Base-by-base conservation (phyloP, 2,888 invertebrate genomes). In the Abrostola tripartita region DNA sequence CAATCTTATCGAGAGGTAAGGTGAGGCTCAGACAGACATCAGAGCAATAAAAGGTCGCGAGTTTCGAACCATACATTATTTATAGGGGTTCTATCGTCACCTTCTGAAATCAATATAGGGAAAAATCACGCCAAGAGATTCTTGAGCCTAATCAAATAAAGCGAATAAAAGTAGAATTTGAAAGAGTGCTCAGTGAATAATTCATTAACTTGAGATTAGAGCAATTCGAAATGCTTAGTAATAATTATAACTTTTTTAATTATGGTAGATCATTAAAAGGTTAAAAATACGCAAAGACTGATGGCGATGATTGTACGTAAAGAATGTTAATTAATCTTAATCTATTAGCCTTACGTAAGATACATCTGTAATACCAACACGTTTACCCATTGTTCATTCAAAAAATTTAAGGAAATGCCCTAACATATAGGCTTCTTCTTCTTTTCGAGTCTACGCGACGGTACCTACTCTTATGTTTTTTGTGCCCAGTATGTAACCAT, bases 111-210 rank as follows among this genome's bases (percentile, higher is more conserved):
- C 85, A 84, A 86, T 85, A 85, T 78, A 71, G 80, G 71, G 78
- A 83, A 79, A 88, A 76, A 75, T 69, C 68, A 35, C 77, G 77
- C 76, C 74, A 81, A 81, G 78, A 79, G 73, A 78, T 82, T 74
- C 82, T 83, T 80, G 81, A 82, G 79, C 85, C 86, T 84, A 85
- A 88, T 88, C 88, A 88, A 90, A 88, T 88, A 87, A 85, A 82
- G 74, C 76, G 77, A 77, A 74, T 76, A 69, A 82, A 86, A 85
- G 85, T 88, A 86, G 82, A 88, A 87, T 85, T 86, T 85, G 84
- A 83, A 82, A 81, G 82, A 85, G 83, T 86, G 74, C 64, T 74
- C 56, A 63, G 53, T 88, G 87, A 89, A 89, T 89, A 72, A 88
- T 88, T 87, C 85, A 87, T 84, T 84, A 81, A 82, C 82, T 84